These are phyloP conservation scores for Balanococcus diminutus DNA, from an alignment of 2,888 invertebrate genomes.

Conservation along the genomic window DNA sequence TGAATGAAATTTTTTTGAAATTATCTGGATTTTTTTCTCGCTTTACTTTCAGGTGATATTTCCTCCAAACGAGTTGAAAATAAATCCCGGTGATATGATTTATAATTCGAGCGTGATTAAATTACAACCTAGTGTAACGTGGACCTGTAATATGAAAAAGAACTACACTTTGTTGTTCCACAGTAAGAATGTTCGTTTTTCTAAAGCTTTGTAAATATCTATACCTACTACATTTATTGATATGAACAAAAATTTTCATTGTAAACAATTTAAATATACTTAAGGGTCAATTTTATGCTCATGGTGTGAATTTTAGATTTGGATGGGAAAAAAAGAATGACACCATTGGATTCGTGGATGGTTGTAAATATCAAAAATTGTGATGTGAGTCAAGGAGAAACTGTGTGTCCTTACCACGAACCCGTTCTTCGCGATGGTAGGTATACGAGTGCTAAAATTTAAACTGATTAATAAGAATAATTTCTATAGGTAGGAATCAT, in stretches of 20 bases:
- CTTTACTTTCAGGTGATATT: neutral
- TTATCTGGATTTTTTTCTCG: no score
- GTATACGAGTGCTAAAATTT: no score
- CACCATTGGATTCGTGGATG: neutral
- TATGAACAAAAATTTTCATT: no score
- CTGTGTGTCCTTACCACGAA: neutral
- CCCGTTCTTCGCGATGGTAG: neutral
- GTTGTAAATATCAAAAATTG: neutral
- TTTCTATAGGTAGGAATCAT: no score
- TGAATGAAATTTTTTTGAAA: no score
- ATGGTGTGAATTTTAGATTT: neutral
- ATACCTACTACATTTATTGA: no score
- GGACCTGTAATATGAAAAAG: neutral
- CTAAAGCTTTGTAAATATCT: no score
- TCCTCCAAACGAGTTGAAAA: neutral
- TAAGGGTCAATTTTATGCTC: no score
- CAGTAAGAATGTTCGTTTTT: no score
- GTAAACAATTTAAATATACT: no score
- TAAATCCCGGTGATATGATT: neutral
- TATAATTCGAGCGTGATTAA: neutral
- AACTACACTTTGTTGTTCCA: slow-evolving; percentile 3
- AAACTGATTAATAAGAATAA: no score
- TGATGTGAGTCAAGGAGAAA: neutral
- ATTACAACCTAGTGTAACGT: neutral
- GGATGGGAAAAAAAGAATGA: slow-evolving; percentile 8